Conservation (phyloP, 1,140 invertebrate genomes). For the Apolygus lucorum region DNA sequence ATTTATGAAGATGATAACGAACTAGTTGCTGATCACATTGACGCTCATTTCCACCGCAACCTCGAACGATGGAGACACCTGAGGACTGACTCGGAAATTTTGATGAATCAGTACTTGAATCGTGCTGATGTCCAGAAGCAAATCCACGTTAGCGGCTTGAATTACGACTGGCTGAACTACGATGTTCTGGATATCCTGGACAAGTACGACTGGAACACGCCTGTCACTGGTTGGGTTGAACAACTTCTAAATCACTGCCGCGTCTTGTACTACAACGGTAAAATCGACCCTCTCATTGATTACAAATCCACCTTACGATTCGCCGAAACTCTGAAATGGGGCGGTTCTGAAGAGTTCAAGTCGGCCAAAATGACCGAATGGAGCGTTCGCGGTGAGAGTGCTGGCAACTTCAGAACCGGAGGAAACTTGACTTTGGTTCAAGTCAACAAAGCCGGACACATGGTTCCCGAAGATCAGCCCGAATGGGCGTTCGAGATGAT, state of each 20-base stretch:
- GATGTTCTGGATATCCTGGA: too few species aligned
- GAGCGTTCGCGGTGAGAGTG: conserved; percentile 23
- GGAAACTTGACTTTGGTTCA: conserved; percentile 65
- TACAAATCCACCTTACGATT: conserved; percentile 67
- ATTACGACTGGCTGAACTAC: too few species aligned
- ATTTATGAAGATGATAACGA: too few species aligned
- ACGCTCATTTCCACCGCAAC: too few species aligned
- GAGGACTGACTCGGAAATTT: too few species aligned
- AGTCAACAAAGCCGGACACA: conserved; percentile 72
- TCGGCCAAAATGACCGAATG: conserved; percentile 44
- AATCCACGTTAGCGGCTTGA: too few species aligned
- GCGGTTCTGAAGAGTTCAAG: conserved; percentile 53
- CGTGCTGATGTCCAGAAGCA: too few species aligned
- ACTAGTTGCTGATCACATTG: too few species aligned
- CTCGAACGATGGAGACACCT: too few species aligned
- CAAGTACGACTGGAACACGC: too few species aligned
- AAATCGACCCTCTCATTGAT: conserved; percentile 75
- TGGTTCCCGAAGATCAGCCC: conserved; percentile 73
- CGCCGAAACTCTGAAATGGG: conserved; percentile 52
- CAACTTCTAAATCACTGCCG: conserved; percentile 57
- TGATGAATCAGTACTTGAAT: too few species aligned
- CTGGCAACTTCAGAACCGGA: conserved; percentile 30
- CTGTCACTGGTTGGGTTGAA: too few species aligned
- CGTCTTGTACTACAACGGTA: conserved; percentile 62
- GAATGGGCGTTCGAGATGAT: conserved; percentile 68